A percentile compares a stretch with the other conserved stretches of the same genome.
Evolutionary conservation across 2,113 vertebrate genomes (phyloP).

Genomic region (Callospermophilus lateralis): DNA sequence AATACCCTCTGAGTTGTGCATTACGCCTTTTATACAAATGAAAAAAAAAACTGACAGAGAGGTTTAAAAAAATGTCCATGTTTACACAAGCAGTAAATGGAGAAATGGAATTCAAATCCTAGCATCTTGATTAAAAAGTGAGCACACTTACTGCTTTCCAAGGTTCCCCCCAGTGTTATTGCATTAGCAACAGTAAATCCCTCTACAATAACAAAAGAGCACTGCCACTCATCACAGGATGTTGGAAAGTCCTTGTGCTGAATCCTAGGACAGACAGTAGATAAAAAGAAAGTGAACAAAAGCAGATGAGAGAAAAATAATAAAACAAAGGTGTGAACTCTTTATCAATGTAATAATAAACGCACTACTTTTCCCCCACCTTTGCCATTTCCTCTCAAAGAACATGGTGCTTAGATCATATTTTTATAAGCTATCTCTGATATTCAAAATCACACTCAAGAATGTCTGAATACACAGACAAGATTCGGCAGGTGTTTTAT

Average conservation of each 20-base stretch:
- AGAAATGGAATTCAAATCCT: neutral
- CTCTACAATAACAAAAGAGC: neutral
- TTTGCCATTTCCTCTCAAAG: constrained; percentile 55
- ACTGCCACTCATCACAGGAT: neutral
- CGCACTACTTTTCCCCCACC: neutral
- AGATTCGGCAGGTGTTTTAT: neutral
- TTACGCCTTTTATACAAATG: neutral
- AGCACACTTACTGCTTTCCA: neutral
- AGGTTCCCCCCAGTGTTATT: neutral
- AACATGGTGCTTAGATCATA: neutral
- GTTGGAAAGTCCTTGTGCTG: constrained; percentile 49
- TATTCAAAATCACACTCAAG: neutral
- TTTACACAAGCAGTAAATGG: neutral
- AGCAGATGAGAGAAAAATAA: neutral
- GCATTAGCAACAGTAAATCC: neutral
- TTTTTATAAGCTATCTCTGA: constrained; percentile 4
- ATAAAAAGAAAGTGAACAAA: neutral
- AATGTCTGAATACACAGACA: neutral
- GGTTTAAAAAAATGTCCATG: neutral
- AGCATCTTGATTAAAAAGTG: neutral
- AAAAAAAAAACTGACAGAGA: neutral
- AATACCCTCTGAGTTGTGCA: neutral
- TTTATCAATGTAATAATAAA: constrained; percentile 36
- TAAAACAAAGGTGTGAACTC: neutral
- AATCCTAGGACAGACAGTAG: neutral